Evolutionary conservation across 2,797 vertebrate species (phyloP).

Genomic region (Sibirionetta formosa): DNA sequence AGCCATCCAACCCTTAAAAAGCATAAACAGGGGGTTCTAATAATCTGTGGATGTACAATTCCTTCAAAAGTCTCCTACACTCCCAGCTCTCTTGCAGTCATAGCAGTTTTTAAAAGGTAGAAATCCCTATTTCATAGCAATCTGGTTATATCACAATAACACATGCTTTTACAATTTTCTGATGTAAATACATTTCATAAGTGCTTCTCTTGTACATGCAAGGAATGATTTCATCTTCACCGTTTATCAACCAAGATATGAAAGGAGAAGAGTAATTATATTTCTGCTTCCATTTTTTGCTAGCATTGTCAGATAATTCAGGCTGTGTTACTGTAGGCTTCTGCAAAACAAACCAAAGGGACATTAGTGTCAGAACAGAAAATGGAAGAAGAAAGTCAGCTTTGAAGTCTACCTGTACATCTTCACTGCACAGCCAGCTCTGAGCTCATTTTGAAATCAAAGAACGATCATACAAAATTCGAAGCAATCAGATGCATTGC

Average conservation of each 20-base stretch:
- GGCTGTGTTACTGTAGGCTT: slow-evolving; percentile 46
- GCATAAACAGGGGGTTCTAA: neutral
- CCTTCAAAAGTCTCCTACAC: neutral
- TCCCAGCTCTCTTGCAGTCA: neutral
- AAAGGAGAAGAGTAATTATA: slow-evolving; percentile 44
- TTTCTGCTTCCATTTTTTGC: slow-evolving; percentile 32
- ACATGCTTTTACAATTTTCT: neutral
- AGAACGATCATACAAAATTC: slow-evolving; percentile 71
- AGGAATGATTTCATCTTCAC: neutral
- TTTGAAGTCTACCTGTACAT: slow-evolving; percentile 75
- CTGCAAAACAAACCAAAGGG: slow-evolving; percentile 63
- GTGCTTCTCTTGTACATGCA: neutral
- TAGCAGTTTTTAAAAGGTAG: slow-evolving; percentile 3
- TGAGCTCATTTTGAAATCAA: slow-evolving; percentile 79
- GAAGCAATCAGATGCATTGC: slow-evolving; percentile 71
- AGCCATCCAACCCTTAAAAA: neutral
- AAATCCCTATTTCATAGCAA: slow-evolving; percentile 10
- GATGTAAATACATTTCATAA: neutral
- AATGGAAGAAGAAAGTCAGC: slow-evolving; percentile 70
- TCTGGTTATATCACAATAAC: neutral
- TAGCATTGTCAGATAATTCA: slow-evolving; percentile 50
- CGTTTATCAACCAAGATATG: neutral
- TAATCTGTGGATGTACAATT: neutral
- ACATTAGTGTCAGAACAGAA: slow-evolving; percentile 50
- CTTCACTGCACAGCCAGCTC: slow-evolving; percentile 61